Evolutionary conservation across 2,888 invertebrate species (phyloP), one percentile per base, ranked within the genome.

Genomic region (Drosophila neonasuta): DNA sequence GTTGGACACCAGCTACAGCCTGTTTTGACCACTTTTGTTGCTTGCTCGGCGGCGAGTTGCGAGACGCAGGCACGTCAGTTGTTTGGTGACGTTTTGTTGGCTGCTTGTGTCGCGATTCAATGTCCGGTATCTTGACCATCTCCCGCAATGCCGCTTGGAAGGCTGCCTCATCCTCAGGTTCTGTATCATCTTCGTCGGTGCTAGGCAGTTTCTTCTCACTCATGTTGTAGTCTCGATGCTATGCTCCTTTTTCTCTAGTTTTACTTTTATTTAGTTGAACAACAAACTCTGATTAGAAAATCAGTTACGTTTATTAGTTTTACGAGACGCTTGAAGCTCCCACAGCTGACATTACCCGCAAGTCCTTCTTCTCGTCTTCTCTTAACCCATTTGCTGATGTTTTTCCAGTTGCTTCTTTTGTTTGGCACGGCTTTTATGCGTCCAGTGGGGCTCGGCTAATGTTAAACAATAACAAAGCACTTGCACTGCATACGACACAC

Each of bases 261-360:
- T 46, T 45, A 48, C 46, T 52, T 29, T 52, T 24, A 30, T n/a
- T 36, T 4, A 36, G 36, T 36, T 36, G 29, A 29, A 10, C n/a
- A 52, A 52, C 20, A 17, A 57, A 60, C 57, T 80, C 60, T 81
- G 85, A 85, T 74, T 80, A 62, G 61, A 80, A 82, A 82, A 78
- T 81, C 83, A 50, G 67, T 67, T 59, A 54, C 15, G 34, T 56
- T 30, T 54, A 48, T 68, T 46, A 44, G 29, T 57, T 46, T 46
- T 34, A 64, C 24, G 36, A 44, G n/a, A 45, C 17, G 62, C 56
- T 54, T 51, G 46, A 29, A 36, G 32, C 45, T 49, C 51, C 51
- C 45, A 7, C 5, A 48, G 52, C 63, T 48, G 36, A 20, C 46
- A 39, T 59, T 46, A 44, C 29, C 39, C 50, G 10, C 39, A 20